A percentile compares a stretch with the other conserved stretches of the same genome.
Conservation (phyloP, 2,113 vertebrate genomes). For the Apus apus region DNA sequence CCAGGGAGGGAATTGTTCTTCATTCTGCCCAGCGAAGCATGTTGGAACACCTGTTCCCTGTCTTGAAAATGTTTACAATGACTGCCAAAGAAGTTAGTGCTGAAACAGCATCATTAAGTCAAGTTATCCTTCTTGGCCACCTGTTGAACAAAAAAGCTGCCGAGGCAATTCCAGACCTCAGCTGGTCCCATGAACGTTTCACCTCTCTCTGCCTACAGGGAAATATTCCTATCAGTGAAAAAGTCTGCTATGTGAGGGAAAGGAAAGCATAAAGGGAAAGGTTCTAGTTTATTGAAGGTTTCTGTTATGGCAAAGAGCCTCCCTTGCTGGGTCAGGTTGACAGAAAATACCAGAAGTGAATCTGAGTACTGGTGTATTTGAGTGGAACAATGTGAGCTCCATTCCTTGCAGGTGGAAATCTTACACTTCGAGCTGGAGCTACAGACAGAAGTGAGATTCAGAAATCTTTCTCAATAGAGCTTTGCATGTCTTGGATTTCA, state of each 20-base stretch:
- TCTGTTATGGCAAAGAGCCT: not conserved
- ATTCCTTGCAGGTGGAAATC: not conserved
- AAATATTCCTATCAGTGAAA: not conserved
- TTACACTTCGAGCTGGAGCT: not conserved
- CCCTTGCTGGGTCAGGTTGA: not conserved
- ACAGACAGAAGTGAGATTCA: not conserved
- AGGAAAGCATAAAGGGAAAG: not conserved
- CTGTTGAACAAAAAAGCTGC: not conserved
- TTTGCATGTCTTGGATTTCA: not conserved
- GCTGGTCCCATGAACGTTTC: not conserved
- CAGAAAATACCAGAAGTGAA: not conserved
- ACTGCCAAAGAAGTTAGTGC: constrained; percentile 7
- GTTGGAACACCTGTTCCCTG: constrained; percentile 50
- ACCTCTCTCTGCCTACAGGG: not conserved
- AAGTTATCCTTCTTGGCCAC: not conserved
- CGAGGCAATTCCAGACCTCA: not conserved
- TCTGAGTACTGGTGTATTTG: not conserved
- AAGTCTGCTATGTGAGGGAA: not conserved
- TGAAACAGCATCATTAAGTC: constrained; percentile 20
- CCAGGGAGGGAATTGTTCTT: constrained; percentile 27
- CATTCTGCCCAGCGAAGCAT: constrained; percentile 19
- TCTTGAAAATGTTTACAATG: not conserved
- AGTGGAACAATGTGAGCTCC: not conserved
- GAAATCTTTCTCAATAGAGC: not conserved
- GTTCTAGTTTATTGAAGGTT: not conserved